Percentiles rank a stretch among this genome's conserved stretches.
These are phyloP conservation scores for Imbricaverruca yamaguchii DNA, from an alignment of 2,888 invertebrate species.

Conservation along the genomic window DNA sequence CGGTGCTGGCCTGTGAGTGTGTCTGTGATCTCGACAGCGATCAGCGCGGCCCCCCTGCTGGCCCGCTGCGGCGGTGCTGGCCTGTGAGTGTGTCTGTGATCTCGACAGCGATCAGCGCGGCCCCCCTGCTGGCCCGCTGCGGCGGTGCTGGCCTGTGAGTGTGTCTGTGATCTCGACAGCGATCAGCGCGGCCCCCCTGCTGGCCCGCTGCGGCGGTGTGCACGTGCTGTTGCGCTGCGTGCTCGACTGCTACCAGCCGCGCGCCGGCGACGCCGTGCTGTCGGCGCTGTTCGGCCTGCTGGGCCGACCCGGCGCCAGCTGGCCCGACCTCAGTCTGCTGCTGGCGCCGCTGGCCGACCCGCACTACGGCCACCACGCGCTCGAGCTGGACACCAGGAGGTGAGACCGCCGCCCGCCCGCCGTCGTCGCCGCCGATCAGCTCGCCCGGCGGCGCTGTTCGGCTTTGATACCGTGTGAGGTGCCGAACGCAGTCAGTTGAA, in stretches of 20 bases:
- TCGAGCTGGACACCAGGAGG: slow-evolving; percentile 32
- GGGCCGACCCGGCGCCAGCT: slow-evolving; percentile 70
- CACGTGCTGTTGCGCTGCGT: slow-evolving; percentile 70
- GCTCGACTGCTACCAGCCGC: slow-evolving; percentile 75
- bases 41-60: too few species aligned
- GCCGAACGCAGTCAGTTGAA: too few species aligned
- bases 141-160: too few species aligned
- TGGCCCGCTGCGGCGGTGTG: slow-evolving; percentile 62
- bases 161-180: too few species aligned
- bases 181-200: neutral
- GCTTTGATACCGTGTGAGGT: too few species aligned
- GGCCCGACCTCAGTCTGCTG: slow-evolving; percentile 75
- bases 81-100: too few species aligned
- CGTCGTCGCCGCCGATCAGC: neutral
- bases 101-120: too few species aligned
- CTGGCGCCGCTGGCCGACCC: slow-evolving; percentile 92
- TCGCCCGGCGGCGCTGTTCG: too few species aligned
- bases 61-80: too few species aligned
- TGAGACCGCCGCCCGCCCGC: slow-evolving; percentile 35
- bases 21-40: too few species aligned
- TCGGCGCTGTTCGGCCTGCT: slow-evolving; percentile 77
- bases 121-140: too few species aligned
- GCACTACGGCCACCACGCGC: slow-evolving; percentile 52
- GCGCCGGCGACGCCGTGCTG: slow-evolving; percentile 82
- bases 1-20: too few species aligned